Evolutionary conservation across 2,888 invertebrate genomes (phyloP), one percentile per base, ranked within the genome.

Genomic region (Ellobium chinense): DNA sequence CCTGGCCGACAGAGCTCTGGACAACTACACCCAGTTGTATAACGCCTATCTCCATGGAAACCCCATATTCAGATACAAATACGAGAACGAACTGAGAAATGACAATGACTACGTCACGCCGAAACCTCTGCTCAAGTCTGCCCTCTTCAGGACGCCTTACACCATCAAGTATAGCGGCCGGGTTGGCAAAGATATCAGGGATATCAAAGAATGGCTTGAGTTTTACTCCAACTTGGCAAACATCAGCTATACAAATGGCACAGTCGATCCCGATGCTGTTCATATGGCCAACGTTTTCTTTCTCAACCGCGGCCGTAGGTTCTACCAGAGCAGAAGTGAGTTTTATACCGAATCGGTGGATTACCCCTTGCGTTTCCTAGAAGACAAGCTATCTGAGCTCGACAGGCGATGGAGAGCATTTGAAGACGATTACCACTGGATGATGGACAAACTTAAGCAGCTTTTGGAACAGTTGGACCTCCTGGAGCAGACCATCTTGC

Each of bases 271-370:
- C 21, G 84, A 86, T 18, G 79, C 74, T 14, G 72, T 88, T 24
- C 63, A 83, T 36, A 62, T 68, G 3, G 81, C 82, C 1, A 83
- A 80, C 72, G 81, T 80, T 36, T 27, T 66, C 18, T 88, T 86
- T 65, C 65, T 86, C n/a, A 83, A 76, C 21, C 76, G 82, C 0
- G 87, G 88, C 56, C 77, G 87, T 27, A 79, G 81, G 2, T 88
- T 82, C 74, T 83, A 85, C 39, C 85, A 85, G 37, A 86, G 87
- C 65, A 87, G 86, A 78, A 87, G 87, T 65, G 84, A 83, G 2
- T 84, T 90, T 68, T 88, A 88, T 72, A 82, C 73, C 12, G 88
- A 89, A 63, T 84, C 86, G 1, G 82, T 90, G 9, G 88, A 89
- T 9, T 83, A 85, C 27, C 88, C 90, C 3, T 36, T 84, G 7